These are phyloP conservation scores for Spilogale gracilis DNA, from an alignment of 2,113 vertebrate genomes.

Conservation along the genomic window DNA sequence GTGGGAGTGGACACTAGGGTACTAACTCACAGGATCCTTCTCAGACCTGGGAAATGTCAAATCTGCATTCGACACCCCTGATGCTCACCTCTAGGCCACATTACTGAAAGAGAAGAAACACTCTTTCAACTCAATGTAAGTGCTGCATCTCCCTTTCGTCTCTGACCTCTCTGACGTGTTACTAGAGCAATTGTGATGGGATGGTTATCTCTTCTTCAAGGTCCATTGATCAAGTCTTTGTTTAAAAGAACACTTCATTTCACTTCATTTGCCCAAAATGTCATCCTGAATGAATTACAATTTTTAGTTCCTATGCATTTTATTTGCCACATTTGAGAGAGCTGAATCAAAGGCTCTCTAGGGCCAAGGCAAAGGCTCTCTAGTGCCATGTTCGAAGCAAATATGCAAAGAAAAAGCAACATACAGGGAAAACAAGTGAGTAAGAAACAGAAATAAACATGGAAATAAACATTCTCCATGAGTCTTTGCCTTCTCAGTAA, in stretches of 20 bases:
- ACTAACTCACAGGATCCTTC: conserved; percentile 30
- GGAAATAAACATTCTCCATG: no score
- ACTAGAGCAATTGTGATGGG: neutral
- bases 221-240: neutral
- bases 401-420: neutral
- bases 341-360: neutral
- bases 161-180: neutral
- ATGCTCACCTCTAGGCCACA: neutral
- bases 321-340: conserved; percentile 11
- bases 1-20: neutral
- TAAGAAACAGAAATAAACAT: no score
- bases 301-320: neutral
- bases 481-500: neutral
- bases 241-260: conserved; percentile 13
- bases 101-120: neutral
- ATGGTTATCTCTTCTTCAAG: neutral
- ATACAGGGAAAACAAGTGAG: no score
- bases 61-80: neutral
- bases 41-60: conserved; percentile 46
- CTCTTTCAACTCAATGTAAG: neutral
- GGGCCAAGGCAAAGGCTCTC: neutral
- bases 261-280: neutral
- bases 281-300: neutral
- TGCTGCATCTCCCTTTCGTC: neutral
- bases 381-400: conserved; percentile 1